Conservation (phyloP, 2,888 invertebrate genomes). For the Oscheius myriophilus region DNA sequence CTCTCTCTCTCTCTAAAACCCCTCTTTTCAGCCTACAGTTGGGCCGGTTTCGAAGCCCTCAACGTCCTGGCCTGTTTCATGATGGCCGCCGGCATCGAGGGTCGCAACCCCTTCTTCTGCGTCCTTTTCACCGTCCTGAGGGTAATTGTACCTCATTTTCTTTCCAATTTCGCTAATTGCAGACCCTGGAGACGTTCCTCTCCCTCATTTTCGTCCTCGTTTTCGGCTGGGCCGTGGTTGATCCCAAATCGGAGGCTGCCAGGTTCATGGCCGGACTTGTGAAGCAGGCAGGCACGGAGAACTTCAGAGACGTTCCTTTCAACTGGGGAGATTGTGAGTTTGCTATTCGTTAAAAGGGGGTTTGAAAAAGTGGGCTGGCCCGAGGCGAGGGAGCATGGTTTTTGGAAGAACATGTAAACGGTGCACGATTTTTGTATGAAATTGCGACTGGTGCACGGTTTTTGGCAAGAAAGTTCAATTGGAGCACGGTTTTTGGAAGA, state of each 20-base stretch:
- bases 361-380: no score
- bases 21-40: conserved; percentile 26
- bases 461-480: no score
- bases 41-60: conserved; percentile 22
- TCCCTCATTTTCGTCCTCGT: conserved; percentile 19
- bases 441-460: no score
- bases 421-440: no score
- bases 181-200: conserved; percentile 45
- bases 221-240: conserved; percentile 33
- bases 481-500: no score
- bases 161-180: conserved; percentile 19
- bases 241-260: conserved; percentile 25
- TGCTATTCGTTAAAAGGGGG: not conserved
- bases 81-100: conserved; percentile 40
- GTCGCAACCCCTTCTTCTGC: conserved; percentile 43
- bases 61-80: conserved; percentile 32
- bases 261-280: conserved; percentile 4
- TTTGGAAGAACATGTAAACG: no score
- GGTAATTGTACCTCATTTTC: conserved; percentile 26
- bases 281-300: not conserved
- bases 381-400: no score
- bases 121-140: conserved; percentile 44
- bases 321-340: conserved; percentile 27
- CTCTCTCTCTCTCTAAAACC: no score
- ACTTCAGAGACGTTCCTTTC: conserved; percentile 5